Evolutionary conservation across 2,797 vertebrate species (phyloP), one percentile per base, ranked within the genome.

Genomic region (Leptoclinus maculatus): DNA sequence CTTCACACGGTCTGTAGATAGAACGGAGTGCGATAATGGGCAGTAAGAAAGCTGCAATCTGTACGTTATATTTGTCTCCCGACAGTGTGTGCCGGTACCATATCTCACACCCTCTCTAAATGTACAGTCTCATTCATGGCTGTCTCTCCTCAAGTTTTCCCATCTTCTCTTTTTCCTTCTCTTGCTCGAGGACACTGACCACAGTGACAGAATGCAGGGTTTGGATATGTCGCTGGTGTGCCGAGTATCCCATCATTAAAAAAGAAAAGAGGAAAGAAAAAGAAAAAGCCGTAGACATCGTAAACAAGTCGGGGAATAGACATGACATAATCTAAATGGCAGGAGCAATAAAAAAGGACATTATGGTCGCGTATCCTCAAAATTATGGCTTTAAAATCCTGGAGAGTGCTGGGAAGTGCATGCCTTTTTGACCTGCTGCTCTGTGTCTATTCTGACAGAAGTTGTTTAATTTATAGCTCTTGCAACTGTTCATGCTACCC

Each of bases 201-300:
- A 80, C 91, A 94, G 79, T 21, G 68, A 74, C 71, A 94, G 93
- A 95, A 94, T 94, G 90, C 68, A 93, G 91, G 89, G 91, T 94
- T 93, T 66, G 79, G 75, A 71, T 80, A 21, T 88, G 85, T 89
- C 53, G 87, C 84, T 85, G 83, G 87, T 89, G 79, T 71, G 81
- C 74, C 1, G 59, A 51, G 14, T 85, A 87, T 91, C 88, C 91
- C 89, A 71, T 90, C 80, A 93, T 93, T 93, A 89, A 75, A 16
- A 51, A n/a, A 4, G 11, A 1, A 14, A 49, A n/a, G 5, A 16
- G 14, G 34, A 49, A 83, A 64, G 3, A 51, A 53, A 7, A 25
- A 5, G 16, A 17, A 51, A 23, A 83, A 68, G 60, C 87, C 80
- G 76, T 84, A 87, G 78, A 91, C 84, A 68, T 69, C 73, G 83